A percentile compares a stretch with the other conserved stretches of the same genome.
Evolutionary conservation across 2,888 invertebrate species (phyloP).

Genomic region (Diarsia brunnea): DNA sequence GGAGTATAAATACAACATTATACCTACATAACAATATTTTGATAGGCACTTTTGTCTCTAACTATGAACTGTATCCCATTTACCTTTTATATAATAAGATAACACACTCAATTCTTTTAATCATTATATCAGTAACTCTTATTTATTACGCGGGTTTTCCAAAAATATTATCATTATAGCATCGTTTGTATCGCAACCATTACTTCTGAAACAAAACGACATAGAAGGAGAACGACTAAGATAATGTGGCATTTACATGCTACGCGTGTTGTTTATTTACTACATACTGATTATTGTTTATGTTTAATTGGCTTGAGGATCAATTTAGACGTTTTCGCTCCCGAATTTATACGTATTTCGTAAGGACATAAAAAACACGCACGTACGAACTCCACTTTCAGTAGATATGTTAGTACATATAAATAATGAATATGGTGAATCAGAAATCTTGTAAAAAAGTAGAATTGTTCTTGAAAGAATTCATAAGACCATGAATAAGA

Average conservation of each 20-base stretch:
- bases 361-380: conserved; percentile 39
- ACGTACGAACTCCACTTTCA: conserved; percentile 38
- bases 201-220: conserved; percentile 48
- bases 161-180: conserved; percentile 44
- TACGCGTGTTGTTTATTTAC: conserved; percentile 61
- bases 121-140: conserved; percentile 13
- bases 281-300: conserved; percentile 63
- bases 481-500: neutral
- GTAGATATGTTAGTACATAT: conserved; percentile 30
- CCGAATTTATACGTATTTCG: conserved; percentile 41
- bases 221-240: conserved; percentile 48
- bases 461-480: conserved; percentile 9
- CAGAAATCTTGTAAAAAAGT: conserved; percentile 2
- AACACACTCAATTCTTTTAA: conserved; percentile 12
- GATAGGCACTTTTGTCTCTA: neutral
- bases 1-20: neutral
- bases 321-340: conserved; percentile 37
- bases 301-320: conserved; percentile 55
- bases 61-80: neutral
- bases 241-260: conserved; percentile 66
- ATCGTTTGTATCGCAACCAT: conserved; percentile 41
- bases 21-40: neutral
- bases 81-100: neutral
- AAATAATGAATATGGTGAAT: conserved; percentile 19
- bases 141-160: conserved; percentile 28